Evolutionary conservation across 2,797 vertebrate species (phyloP), one percentile per base, ranked within the genome.

Genomic region (Pampus argenteus): DNA sequence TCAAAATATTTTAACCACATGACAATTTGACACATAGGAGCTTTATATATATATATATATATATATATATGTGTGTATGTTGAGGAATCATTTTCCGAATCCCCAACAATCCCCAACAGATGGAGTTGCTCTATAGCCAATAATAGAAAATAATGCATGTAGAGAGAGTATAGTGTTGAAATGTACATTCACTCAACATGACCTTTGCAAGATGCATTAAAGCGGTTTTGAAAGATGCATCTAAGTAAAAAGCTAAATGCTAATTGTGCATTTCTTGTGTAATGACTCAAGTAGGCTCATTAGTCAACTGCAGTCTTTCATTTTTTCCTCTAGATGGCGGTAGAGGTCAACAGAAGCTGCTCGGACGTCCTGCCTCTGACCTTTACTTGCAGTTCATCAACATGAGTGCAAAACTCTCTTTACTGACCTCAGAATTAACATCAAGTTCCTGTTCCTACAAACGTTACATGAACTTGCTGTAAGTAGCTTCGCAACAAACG

Each of bases 261-360:
- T 10, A 22, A 45, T 40, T 18, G 6, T 17, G 5, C 10, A 26
- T 47, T 29, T 31, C 18, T 8, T 26, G 20, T 28, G 5, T 6
- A 15, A 15, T 34, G 5, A 50, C 31, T 26, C 11, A 14, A 57
- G 15, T 57, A 42, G 9, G 0, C 26, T 5, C 3, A 8, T 0
- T 4, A n/a, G 15, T 31, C 9, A 38, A 28, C 6, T 60, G 59
- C 31, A 80, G 3, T 4, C 22, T 20, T 56, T 15, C 1, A 17
- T 54, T 52, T 20, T 20, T 1, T 49, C 69, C 89, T 81, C 75
- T 81, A 89, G 90, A 72, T 83, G 76, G 83, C 1, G 7, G 7
- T 2, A 86, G 20, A 82, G 38, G 29, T 4, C 50, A 63, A 48
- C 15, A 61, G 0, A 66, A 29, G 5, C 1, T 13, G 9, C 2